A percentile compares a stretch with the other conserved stretches of the same genome.
These are phyloP conservation scores for Tetranychus cinnabarinus DNA, from an alignment of 1,140 invertebrate species.

Conservation along the genomic window DNA sequence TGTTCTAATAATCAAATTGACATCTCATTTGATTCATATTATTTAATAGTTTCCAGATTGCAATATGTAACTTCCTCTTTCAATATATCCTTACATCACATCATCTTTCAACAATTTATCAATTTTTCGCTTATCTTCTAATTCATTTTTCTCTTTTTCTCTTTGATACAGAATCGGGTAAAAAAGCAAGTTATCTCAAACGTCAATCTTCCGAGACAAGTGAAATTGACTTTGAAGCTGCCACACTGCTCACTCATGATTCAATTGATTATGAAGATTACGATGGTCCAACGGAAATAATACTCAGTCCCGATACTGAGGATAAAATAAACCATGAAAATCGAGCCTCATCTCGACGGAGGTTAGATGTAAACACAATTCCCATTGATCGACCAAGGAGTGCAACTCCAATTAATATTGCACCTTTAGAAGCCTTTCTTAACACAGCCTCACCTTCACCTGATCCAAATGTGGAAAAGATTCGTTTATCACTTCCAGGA, in stretches of 20 bases:
- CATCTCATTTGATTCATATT: too few species aligned
- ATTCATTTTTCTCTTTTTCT: too few species aligned
- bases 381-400: conserved; percentile 61
- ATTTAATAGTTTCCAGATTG: too few species aligned
- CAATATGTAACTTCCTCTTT: too few species aligned
- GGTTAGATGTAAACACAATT: conserved; percentile 46
- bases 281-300: background rate
- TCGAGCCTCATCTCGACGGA: conserved; percentile 9
- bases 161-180: conserved; percentile 14
- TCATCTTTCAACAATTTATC: too few species aligned
- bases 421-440: conserved; percentile 45
- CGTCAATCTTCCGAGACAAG: background rate
- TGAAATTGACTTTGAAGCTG: conserved; percentile 13
- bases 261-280: conserved; percentile 13
- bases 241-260: conserved; percentile 12
- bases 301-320: too few species aligned
- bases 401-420: conserved; percentile 52
- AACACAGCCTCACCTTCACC: conserved; percentile 12
- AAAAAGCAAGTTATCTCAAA: conserved; percentile 1
- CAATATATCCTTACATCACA: too few species aligned
- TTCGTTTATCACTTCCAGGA: conserved; percentile 16
- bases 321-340: background rate
- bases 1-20: too few species aligned
- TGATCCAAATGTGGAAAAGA: conserved; percentile 13
- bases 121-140: too few species aligned